Percentiles rank a stretch among this genome's conserved stretches.
These are phyloP conservation scores for Acrocera orbiculus DNA, from an alignment of 2,888 invertebrate genomes.

Conservation along the genomic window DNA sequence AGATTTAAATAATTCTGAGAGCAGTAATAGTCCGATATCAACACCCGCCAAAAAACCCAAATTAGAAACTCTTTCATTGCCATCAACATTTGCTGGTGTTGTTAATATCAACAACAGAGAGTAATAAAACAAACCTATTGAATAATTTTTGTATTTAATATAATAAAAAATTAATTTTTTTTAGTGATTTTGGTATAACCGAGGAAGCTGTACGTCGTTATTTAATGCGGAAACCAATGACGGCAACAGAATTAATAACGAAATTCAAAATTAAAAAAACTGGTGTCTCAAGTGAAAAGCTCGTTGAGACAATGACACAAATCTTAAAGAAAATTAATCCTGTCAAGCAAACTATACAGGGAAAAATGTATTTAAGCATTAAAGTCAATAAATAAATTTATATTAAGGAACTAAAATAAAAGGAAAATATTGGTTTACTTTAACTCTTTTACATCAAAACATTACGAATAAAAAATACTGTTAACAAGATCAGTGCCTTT, in stretches of 20 bases:
- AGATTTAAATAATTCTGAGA: slow-evolving; percentile 28
- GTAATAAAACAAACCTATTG: slow-evolving; percentile 15
- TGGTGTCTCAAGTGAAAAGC: slow-evolving; percentile 73
- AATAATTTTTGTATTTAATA: background rate
- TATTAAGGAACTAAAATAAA: no score
- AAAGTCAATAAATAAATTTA: slow-evolving; percentile 33
- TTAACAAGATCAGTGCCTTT: no score
- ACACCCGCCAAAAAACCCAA: slow-evolving; percentile 29
- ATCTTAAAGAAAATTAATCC: slow-evolving; percentile 91
- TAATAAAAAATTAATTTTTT: slow-evolving; percentile 1
- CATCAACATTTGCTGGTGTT: slow-evolving; percentile 28
- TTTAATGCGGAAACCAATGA: slow-evolving; percentile 92
- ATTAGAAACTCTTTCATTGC: slow-evolving; percentile 22
- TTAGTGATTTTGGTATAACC: slow-evolving; percentile 72
- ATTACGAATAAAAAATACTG: no score
- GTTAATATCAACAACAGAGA: slow-evolving; percentile 25
- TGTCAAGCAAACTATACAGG: slow-evolving; percentile 76
- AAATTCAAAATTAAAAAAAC: slow-evolving; percentile 92
- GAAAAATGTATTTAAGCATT: slow-evolving; percentile 85
- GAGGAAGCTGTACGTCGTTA: slow-evolving; percentile 91
- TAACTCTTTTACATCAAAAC: no score
- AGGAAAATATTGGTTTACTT: no score
- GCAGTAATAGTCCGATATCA: slow-evolving; percentile 27
- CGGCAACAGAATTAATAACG: slow-evolving; percentile 83
- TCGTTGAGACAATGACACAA: slow-evolving; percentile 86